Evolutionary conservation across 2,888 invertebrate genomes (phyloP).

Genomic region (Diloba caeruleocephala): DNA sequence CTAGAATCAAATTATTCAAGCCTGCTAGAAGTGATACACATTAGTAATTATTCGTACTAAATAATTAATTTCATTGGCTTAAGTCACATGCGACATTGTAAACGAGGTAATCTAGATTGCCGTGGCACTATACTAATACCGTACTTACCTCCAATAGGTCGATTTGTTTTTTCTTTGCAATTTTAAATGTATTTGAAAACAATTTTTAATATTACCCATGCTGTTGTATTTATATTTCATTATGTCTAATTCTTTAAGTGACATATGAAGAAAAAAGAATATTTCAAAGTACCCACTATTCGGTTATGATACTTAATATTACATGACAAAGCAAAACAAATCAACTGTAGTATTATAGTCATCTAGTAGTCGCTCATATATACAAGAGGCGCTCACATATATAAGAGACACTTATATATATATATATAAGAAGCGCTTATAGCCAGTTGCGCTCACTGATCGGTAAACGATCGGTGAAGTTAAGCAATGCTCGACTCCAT

Average conservation of each 20-base stretch:
- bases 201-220: constrained; percentile 28
- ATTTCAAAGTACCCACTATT: neutral
- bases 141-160: constrained; percentile 40
- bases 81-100: constrained; percentile 34
- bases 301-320: too few relatives aligned
- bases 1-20: constrained; percentile 22
- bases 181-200: constrained; percentile 21
- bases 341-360: too few relatives aligned
- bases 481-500: too few relatives aligned
- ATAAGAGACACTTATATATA: too few relatives aligned
- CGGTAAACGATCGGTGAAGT: too few relatives aligned
- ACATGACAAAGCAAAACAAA: too few relatives aligned
- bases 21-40: constrained; percentile 17
- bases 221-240: constrained; percentile 4
- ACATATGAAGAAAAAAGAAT: neutral
- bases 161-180: constrained; percentile 33
- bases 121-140: neutral
- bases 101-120: constrained; percentile 25
- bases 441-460: too few relatives aligned
- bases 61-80: constrained; percentile 5
- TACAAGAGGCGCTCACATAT: too few relatives aligned
- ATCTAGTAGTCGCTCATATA: too few relatives aligned
- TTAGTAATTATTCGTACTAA: constrained; percentile 1
- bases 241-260: neutral
- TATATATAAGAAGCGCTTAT: too few relatives aligned